Conservation (phyloP, 2,888 invertebrate species). For the Ariolimax columbianus region DNA sequence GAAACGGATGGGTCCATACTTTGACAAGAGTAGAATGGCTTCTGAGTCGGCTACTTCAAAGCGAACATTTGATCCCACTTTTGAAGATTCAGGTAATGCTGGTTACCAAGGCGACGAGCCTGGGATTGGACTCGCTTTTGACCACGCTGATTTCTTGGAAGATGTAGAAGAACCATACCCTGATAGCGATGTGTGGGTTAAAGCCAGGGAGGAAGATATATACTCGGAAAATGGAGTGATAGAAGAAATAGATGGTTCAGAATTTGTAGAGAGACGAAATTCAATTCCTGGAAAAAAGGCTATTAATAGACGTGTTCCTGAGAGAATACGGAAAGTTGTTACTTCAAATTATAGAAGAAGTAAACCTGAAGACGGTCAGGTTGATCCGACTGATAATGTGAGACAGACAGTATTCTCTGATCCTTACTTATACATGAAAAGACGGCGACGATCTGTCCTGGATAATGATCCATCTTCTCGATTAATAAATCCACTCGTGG, state of each 20-base stretch:
- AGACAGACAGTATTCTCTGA: not conserved
- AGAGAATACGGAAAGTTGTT: not conserved
- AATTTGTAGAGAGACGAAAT: slow-evolving; percentile 18
- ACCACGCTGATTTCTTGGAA: slow-evolving; percentile 10
- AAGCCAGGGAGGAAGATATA: slow-evolving; percentile 35
- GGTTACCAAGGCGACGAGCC: slow-evolving; percentile 53
- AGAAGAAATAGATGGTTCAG: slow-evolving; percentile 39
- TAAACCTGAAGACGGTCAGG: not conserved
- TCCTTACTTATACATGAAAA: slow-evolving; percentile 41
- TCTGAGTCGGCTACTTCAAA: slow-evolving; percentile 59
- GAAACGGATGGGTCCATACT: slow-evolving; percentile 62
- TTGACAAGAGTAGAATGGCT: slow-evolving; percentile 67
- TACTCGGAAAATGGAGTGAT: slow-evolving; percentile 23
- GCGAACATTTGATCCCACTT: slow-evolving; percentile 33
- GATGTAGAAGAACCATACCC: not conserved
- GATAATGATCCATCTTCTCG: not conserved
- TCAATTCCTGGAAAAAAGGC: slow-evolving; percentile 8
- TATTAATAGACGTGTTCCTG: not conserved
- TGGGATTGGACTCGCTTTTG: not conserved
- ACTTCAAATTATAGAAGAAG: not conserved
- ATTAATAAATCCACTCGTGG: not conserved
- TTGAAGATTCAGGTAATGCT: not conserved
- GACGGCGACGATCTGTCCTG: slow-evolving; percentile 39
- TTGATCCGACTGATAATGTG: not conserved
- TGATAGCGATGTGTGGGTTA: slow-evolving; percentile 40